Base-by-base conservation (phyloP, 2,888 invertebrate genomes). In the Balanococcus diminutus region DNA sequence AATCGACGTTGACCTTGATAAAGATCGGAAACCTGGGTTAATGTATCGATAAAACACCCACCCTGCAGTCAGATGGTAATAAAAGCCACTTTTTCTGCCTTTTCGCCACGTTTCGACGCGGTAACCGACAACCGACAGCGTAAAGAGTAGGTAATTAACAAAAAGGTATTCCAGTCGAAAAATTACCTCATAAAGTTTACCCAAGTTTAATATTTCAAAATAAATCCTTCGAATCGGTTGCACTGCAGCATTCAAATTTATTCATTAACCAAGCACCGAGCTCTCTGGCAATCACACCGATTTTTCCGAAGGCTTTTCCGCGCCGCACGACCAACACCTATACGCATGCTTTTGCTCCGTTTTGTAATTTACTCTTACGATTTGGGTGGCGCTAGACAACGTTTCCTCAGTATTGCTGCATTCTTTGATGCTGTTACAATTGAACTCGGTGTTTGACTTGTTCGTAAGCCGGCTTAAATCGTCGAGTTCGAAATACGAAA, bases 401-500 rank as follows among this genome's bases (percentile, higher is more conserved):
- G 22, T 75, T 51, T 36, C 36, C 36, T 79, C 19, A 79, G 75
- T 79, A 79, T 22, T 36, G 75, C 75, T 79, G 75, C 75, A 79
- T 79, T 79, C 32, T 36, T 79, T 36, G 75, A 79, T 79, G 75
- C 28, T 9, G 28, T 28, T 79, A 16, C 75, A 79, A 79, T 79
- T 36, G 19, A 9, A 36, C 36, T 79, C 75, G 32, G 36, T 79
- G 72, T 72, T 31, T 9, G n/a, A 19, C 36, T 79, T 28, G 61
- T 79, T 56, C 56, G 75, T 79, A n/a, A n/a, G n/a, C n/a, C 36
- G n/a, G 75, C n/a, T 67, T n/a, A 28, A 14, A 16, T 79, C 19
- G 75, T 79, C 36, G 75, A 72, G 72, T 79, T 79, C 75, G 75
- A 79, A 67, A 79, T 79, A 79, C 75, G 75, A 79, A 79, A 36